Evolutionary conservation across 2,888 invertebrate genomes (phyloP).

Genomic region (Parnassius orleans): DNA sequence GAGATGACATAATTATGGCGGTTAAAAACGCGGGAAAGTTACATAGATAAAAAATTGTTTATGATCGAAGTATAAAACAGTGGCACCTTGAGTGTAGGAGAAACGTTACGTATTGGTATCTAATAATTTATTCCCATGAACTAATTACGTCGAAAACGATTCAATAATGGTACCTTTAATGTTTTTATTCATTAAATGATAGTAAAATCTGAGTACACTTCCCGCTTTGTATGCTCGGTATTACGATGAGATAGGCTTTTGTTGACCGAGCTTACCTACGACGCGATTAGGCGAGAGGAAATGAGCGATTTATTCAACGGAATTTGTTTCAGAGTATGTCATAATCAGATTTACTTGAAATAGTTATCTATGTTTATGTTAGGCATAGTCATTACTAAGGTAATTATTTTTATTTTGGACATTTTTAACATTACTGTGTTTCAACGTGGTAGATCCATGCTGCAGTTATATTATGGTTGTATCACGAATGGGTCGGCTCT

Average conservation of each 20-base stretch:
- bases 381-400: background rate
- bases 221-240: background rate
- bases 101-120: conserved; percentile 1
- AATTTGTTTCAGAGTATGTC: conserved; percentile 14
- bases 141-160: too few relatives aligned
- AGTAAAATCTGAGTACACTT: background rate
- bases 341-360: conserved; percentile 9
- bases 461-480: too few relatives aligned
- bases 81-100: conserved; percentile 17
- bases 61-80: conserved; percentile 38
- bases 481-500: too few relatives aligned
- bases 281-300: conserved; percentile 5
- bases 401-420: too few relatives aligned
- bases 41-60: conserved; percentile 41
- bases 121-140: background rate
- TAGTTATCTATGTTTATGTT: conserved; percentile 5
- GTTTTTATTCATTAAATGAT: background rate
- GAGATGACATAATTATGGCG: conserved; percentile 57
- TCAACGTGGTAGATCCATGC: too few relatives aligned
- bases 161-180: too few relatives aligned
- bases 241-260: background rate
- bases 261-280: background rate
- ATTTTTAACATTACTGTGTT: too few relatives aligned
- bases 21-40: conserved; percentile 39
- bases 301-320: conserved; percentile 7